Conservation (phyloP, 2,113 vertebrate species). For the Lanius ludovicianus region DNA sequence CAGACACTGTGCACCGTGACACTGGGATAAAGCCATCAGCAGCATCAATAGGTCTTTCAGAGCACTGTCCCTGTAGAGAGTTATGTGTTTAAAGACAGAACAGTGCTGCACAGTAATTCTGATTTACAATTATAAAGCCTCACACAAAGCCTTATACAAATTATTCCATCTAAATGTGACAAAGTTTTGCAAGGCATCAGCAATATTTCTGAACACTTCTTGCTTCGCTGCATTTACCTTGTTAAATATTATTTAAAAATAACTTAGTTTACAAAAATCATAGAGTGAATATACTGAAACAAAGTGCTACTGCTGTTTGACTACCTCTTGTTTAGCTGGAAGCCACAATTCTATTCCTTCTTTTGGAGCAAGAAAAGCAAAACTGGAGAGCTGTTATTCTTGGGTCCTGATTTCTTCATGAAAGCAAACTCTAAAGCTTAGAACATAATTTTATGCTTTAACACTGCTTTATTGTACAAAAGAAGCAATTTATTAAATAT, state of each 20-base stretch:
- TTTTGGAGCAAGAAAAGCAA: background rate
- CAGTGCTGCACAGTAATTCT: background rate
- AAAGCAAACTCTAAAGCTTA: background rate
- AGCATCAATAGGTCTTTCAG: background rate
- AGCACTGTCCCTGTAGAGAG: background rate
- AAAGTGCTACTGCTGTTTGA: background rate
- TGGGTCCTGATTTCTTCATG: background rate
- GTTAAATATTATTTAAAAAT: background rate
- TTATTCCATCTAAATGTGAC: background rate
- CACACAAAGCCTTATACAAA: background rate
- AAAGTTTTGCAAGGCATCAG: background rate
- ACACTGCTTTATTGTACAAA: conserved; percentile 22
- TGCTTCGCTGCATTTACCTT: background rate
- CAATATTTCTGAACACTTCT: background rate
- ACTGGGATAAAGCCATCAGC: background rate
- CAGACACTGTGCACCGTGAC: rapidly evolving
- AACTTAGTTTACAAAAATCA: background rate
- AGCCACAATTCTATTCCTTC: background rate
- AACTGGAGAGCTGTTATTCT: background rate
- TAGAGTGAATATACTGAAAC: background rate
- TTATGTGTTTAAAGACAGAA: background rate
- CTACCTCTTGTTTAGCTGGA: background rate
- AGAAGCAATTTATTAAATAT: background rate
- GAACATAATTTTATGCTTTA: background rate
- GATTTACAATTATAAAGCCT: background rate